Conservation (phyloP, 2,888 invertebrate genomes). For the Tigriopus californicus region DNA sequence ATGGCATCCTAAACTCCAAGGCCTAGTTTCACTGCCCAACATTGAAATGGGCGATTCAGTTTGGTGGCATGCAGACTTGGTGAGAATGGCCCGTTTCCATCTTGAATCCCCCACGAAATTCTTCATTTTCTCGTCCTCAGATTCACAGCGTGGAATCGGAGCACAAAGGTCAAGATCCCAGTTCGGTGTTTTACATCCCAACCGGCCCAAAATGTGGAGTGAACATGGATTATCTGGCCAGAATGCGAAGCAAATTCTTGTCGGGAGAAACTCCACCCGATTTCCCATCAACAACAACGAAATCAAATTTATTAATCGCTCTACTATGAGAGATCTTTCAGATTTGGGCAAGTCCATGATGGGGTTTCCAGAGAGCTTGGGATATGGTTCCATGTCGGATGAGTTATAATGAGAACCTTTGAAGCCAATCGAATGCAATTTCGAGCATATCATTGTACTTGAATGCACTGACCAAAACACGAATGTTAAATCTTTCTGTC, state of each 20-base stretch:
- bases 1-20: neutral
- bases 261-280: neutral
- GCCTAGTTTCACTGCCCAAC: neutral
- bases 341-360: neutral
- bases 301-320: neutral
- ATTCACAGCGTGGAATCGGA: neutral
- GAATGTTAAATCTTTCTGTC: no score
- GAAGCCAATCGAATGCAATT: no score
- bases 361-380: constrained; percentile 1
- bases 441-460: no score
- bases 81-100: neutral
- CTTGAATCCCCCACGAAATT: neutral
- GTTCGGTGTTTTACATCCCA: neutral
- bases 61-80: constrained; percentile 10
- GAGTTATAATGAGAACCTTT: no score
- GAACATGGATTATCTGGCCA: neutral
- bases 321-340: neutral
- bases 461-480: no score
- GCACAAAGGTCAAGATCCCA: neutral
- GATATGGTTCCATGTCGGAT: no score
- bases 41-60: constrained; percentile 5
- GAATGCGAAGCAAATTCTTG: neutral
- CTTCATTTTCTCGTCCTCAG: neutral
- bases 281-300: neutral
- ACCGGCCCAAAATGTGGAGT: constrained; percentile 5